These are phyloP conservation scores for Sebastes cheni DNA, from an alignment of 2,797 vertebrate species.

Conservation along the genomic window DNA sequence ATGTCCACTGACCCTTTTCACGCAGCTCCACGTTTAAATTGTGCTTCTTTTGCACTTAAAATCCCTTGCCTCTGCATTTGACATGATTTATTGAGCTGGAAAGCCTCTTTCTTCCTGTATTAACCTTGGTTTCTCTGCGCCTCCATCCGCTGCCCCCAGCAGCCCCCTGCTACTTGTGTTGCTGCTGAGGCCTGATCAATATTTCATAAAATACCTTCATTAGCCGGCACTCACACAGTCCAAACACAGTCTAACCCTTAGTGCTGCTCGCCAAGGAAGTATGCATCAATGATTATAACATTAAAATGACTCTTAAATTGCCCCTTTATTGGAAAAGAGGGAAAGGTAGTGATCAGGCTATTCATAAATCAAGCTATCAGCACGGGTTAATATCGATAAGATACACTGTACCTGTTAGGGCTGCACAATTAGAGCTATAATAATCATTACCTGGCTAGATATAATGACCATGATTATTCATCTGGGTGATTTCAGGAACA, in stretches of 20 bases:
- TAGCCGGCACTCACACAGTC: conserved; percentile 68
- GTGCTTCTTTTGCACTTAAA: conserved; percentile 78
- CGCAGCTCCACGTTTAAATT: conserved; percentile 52
- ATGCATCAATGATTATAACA: conserved; percentile 60
- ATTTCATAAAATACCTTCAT: conserved; percentile 84
- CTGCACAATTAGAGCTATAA: conserved; percentile 3
- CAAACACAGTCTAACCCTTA: conserved; percentile 62
- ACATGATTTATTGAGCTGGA: conserved; percentile 75
- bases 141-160: conserved; percentile 36
- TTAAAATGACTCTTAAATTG: conserved; percentile 63
- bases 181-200: conserved; percentile 77
- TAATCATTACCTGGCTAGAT: neutral
- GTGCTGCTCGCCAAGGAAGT: conserved; percentile 51
- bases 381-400: conserved; percentile 30
- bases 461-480: neutral
- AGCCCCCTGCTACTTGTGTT: conserved; percentile 55
- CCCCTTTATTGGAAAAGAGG: conserved; percentile 49
- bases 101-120: conserved; percentile 69
- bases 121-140: conserved; percentile 64
- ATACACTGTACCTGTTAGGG: neutral
- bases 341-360: conserved; percentile 25
- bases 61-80: conserved; percentile 60
- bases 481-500: neutral
- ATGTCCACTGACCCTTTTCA: conserved; percentile 61
- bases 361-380: conserved; percentile 48